phyloP scores from a whole-genome alignment of 2,113 vertebrate species.

The Spilogale gracilis region DNA sequence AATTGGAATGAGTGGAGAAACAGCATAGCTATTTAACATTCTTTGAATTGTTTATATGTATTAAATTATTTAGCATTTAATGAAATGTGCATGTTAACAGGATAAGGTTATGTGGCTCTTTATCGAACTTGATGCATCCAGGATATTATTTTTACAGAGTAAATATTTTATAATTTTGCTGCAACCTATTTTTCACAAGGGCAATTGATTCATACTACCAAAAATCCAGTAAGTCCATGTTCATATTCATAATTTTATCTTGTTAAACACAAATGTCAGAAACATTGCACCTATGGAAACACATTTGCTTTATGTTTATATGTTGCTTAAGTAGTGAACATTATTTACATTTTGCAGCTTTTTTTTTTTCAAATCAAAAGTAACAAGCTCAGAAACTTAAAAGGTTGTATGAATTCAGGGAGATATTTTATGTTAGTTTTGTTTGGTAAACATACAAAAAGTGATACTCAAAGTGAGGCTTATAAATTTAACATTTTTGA shows the following conservation, averaged over 20 bases:
- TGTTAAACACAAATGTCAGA: conserved; percentile 50
- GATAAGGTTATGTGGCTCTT: not conserved
- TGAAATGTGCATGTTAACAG: not conserved
- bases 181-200: not conserved
- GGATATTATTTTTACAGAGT: not conserved
- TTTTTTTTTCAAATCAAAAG: conserved; percentile 6
- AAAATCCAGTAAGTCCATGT: not conserved
- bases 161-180: conserved; percentile 72
- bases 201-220: conserved; percentile 39
- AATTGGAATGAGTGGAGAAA: not conserved
- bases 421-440: not conserved
- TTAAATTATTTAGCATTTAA: conserved; percentile 72
- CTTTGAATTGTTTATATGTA: not conserved
- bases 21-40: not conserved
- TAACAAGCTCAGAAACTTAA: not conserved
- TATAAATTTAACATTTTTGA: not conserved
- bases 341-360: conserved; percentile 22
- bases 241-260: conserved; percentile 38
- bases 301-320: not conserved
- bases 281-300: not conserved
- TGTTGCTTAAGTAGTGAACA: not conserved
- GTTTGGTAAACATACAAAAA: not conserved
- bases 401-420: not conserved
- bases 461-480: not conserved
- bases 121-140: not conserved